Conservation (phyloP, 2,888 invertebrate species). For the Villa cingulata region DNA sequence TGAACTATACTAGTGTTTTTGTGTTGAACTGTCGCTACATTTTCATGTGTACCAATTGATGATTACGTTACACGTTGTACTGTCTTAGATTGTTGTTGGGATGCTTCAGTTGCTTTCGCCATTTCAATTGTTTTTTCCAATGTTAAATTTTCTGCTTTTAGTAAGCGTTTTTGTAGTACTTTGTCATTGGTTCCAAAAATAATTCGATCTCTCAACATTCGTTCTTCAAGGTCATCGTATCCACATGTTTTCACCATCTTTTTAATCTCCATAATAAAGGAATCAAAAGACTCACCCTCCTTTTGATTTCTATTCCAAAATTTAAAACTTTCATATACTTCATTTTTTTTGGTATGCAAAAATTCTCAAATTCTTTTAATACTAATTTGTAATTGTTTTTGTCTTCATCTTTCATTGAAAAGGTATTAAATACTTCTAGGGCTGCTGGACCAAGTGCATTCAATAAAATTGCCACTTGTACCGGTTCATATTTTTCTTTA, state of each 20-base stretch:
- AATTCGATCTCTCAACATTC: slow-evolving; percentile 5
- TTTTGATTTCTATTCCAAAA: slow-evolving; percentile 4
- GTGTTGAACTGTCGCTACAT: neutral
- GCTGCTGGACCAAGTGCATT: slow-evolving; percentile 16
- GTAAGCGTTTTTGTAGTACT: slow-evolving; percentile 4
- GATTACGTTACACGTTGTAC: neutral
- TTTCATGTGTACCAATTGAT: neutral
- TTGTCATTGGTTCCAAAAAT: slow-evolving; percentile 3
- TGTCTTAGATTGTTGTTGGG: neutral
- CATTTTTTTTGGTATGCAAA: slow-evolving; percentile 5
- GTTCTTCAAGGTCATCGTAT: neutral
- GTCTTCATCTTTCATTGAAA: slow-evolving; percentile 12
- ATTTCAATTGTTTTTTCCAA: slow-evolving; percentile 2
- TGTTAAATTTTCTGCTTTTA: slow-evolving; percentile 1
- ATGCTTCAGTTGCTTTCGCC: neutral
- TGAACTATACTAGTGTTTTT: no score
- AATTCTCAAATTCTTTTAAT: slow-evolving; percentile 12
- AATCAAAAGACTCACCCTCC: slow-evolving; percentile 4
- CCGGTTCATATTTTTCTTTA: slow-evolving; percentile 10
- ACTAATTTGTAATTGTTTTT: slow-evolving; percentile 11
- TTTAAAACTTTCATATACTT: no score
- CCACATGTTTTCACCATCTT: slow-evolving; percentile 2
- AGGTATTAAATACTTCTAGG: slow-evolving; percentile 15
- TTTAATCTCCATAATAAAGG: slow-evolving; percentile 8
- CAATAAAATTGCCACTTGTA: slow-evolving; percentile 16